These are phyloP conservation scores for Typhlichthys subterraneus DNA, from an alignment of 2,797 vertebrate species.

Conservation along the genomic window DNA sequence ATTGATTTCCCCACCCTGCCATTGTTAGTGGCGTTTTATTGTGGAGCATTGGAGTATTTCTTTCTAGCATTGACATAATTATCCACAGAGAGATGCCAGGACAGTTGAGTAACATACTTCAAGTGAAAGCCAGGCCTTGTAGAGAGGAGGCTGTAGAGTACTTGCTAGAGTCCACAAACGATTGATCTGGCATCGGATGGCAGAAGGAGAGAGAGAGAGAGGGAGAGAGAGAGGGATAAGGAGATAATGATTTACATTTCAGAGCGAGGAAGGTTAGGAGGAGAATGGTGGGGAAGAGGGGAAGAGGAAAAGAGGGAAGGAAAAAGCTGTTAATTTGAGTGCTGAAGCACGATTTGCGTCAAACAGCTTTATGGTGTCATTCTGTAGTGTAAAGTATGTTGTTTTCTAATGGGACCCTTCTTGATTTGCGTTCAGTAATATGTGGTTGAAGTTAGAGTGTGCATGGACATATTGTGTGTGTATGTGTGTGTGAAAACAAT, in stretches of 20 bases:
- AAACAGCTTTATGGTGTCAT: not conserved
- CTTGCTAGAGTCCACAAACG: slow-evolving; percentile 97
- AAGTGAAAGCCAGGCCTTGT: slow-evolving; percentile 95
- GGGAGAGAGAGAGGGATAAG: slow-evolving; percentile 21
- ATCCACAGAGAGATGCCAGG: slow-evolving; percentile 14
- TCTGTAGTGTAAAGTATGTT: not conserved
- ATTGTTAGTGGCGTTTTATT: too few relatives aligned
- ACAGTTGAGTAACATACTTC: slow-evolving; percentile 84
- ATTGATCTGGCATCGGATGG: slow-evolving; percentile 86
- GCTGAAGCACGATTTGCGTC: not conserved
- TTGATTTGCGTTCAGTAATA: too few relatives aligned
- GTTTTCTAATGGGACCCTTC: too few relatives aligned
- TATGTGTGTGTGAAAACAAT: too few relatives aligned
- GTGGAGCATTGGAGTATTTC: too few relatives aligned
- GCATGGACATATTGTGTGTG: too few relatives aligned
- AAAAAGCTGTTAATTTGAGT: slow-evolving; percentile 28
- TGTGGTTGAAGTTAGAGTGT: too few relatives aligned
- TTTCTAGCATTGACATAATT: not conserved
- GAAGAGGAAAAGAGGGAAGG: slow-evolving; percentile 15
- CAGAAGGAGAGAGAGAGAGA: slow-evolving; percentile 68
- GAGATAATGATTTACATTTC: not conserved
- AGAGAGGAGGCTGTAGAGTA: slow-evolving; percentile 92
- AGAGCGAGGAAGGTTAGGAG: slow-evolving; percentile 5
- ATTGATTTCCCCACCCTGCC: too few relatives aligned
- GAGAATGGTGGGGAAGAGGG: not conserved